Evolutionary conservation across 1,140 invertebrate species (phyloP).

Genomic region (Megalonaias nervosa): DNA sequence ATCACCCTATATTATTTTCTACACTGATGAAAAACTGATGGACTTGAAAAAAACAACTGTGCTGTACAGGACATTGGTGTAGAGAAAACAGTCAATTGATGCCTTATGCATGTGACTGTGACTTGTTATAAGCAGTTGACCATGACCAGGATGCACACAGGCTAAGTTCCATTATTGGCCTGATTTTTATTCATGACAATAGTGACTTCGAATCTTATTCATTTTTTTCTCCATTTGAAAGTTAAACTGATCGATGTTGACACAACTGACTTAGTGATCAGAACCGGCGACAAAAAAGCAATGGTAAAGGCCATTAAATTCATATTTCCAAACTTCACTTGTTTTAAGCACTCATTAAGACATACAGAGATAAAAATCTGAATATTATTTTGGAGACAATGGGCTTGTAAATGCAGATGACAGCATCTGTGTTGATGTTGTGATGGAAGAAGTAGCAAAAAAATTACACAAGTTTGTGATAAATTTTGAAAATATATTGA

Average conservation of each 20-base stretch:
- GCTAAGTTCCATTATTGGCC: conserved; percentile 5
- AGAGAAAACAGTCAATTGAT: conserved; percentile 9
- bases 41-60: conserved; percentile 15
- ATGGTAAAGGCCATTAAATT: no score
- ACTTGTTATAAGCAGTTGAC: conserved; percentile 18
- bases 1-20: conserved; percentile 13
- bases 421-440: conserved; percentile 29
- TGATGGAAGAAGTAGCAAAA: conserved; percentile 17
- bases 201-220: conserved; percentile 12
- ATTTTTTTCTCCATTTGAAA: conserved; percentile 6
- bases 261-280: background rate
- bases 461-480: conserved; percentile 3
- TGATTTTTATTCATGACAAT: background rate
- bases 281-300: no score
- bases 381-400: conserved; percentile 16
- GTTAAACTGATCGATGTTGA: background rate
- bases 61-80: conserved; percentile 17
- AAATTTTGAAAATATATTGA: conserved; percentile 36
- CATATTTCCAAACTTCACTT: no score
- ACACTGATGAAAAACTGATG: conserved; percentile 13
- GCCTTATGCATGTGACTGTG: conserved; percentile 19
- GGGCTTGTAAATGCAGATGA: conserved; percentile 25
- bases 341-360: no score
- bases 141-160: background rate
- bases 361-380: no score